Evolutionary conservation across 2,888 invertebrate species (phyloP), one percentile per base, ranked within the genome.

Genomic region (Hololepta plana): DNA sequence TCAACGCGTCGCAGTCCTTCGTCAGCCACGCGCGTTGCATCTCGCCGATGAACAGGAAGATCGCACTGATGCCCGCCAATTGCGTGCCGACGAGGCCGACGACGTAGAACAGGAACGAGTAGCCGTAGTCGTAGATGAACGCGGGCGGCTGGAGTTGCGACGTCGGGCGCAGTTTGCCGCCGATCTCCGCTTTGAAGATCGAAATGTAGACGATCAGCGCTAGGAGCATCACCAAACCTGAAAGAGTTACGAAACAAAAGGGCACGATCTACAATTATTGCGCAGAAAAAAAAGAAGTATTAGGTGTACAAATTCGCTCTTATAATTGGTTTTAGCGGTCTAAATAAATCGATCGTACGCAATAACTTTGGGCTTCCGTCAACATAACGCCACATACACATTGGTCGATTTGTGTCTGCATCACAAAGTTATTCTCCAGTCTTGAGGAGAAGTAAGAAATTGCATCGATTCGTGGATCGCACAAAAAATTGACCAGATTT

Each of bases 161-260:
- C 46, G 74, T 69, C 32, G 85, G 74, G 33, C 81, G 67, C 31
- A 88, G 60, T 55, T 88, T 88, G 45, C 76, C 75, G 22, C 85
- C 85, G 23, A 88, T 69, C 66, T 88, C 87, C 6, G 85, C 76
- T 56, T 88, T 88, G 52, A 88, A 76, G 45, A 84, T 75, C 29
- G 87, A 85, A 60, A 88, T 85, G 66, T 87, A 88, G 66, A 87
- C 82, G 45, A 88, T 82, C 52, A 88, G 69, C 24, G 85, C 88
- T 39, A 82, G 77, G 42, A 88, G 67, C 80, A 88, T 84, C 38
- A 85, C 64, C 35, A 88, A 62, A 51, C 87, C 88, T 87, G 60
- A 26, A 64, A n/a, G n/a, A n/a, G n/a, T n/a, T n/a, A n/a, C n/a
- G n/a, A n/a, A n/a, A n/a, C n/a, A n/a, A n/a, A 63, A 22, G 36